Evolutionary conservation across 2,888 invertebrate genomes (phyloP), one percentile per base, ranked within the genome.

Genomic region (Cyclophora albipunctata): DNA sequence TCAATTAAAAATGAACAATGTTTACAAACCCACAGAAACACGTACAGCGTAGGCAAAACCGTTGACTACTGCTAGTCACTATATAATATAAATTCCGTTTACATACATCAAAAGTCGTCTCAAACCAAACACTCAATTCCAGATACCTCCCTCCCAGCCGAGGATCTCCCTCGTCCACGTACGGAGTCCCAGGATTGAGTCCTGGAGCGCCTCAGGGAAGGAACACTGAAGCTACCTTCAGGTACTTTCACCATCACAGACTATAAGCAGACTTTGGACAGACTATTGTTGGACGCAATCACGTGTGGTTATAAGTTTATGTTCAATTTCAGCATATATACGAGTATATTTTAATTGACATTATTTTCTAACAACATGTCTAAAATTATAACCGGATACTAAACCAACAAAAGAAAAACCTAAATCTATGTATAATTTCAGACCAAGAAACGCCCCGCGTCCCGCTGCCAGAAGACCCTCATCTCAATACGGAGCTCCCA

Each of bases 91-190:
- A 20, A 20, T 20, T 20, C 20, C 20, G 20, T 20, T 20, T 20
- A 20, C 20, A 20, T 20, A 1, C 20, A 20, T 20, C 1, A 20
- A 20, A 20, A 20, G 20, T 20, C 20, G 20, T 20, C 20, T 20
- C 20, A 20, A 20, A 20, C 20, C 20, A 20, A 20, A 20, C 20
- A 20, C 20, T 20, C 20, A 20, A n/a, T 57, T 61, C 3, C 66
- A 80, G 82, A 57, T 81, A 85, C 64, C 77, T 85, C 5, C 86
- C 86, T 7, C 84, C 86, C 0, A 71, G 73, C 47, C 71, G 67
- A 43, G 62, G 65, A 3, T 71, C 85, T 45, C 90, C 86, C 0
- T 84, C 89, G 4, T 65, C 72, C 34, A 60, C 59, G 0, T 84
- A 84, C 46, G 78, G 79, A 4, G 61, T 70, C 3, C 75, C 81